These are phyloP conservation scores for Idaea straminata DNA, from an alignment of 2,888 invertebrate genomes.

Conservation along the genomic window DNA sequence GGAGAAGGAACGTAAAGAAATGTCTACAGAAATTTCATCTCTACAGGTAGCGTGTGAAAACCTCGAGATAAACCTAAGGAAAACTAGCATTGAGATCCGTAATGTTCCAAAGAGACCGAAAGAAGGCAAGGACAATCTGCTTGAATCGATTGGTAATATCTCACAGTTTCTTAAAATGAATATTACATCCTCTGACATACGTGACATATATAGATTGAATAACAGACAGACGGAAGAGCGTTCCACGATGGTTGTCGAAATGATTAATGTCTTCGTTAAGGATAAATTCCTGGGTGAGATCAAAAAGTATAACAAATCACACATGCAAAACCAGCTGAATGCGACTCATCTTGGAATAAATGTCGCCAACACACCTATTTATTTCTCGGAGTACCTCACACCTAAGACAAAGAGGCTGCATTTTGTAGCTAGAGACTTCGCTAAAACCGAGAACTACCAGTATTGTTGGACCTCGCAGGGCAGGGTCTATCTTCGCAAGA, in stretches of 20 bases:
- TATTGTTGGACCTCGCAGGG: conserved; percentile 1
- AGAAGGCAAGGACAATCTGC: conserved; percentile 3
- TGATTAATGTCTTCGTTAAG: background rate
- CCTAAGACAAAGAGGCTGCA: background rate
- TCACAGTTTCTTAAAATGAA: background rate
- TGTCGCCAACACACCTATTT: background rate
- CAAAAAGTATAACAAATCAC: background rate
- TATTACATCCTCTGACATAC: background rate
- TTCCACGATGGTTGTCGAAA: background rate
- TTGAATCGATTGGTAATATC: background rate
- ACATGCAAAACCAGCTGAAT: background rate
- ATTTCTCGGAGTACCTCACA: background rate
- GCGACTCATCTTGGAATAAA: conserved; percentile 5
- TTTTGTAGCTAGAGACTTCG: background rate
- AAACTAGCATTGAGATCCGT: conserved; percentile 7
- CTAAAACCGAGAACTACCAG: background rate
- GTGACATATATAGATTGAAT: background rate
- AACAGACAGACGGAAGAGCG: background rate
- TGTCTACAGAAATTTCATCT: conserved; percentile 3
- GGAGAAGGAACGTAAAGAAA: conserved; percentile 3
- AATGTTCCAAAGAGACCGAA: conserved; percentile 6
- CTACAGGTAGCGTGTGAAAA: conserved; percentile 3
- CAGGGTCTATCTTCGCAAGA: background rate
- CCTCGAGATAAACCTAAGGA: background rate
- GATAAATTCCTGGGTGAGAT: background rate